Percentiles rank a stretch among this genome's conserved stretches.
Conservation (phyloP, 2,113 vertebrate species). For the Monopterus albus region DNA sequence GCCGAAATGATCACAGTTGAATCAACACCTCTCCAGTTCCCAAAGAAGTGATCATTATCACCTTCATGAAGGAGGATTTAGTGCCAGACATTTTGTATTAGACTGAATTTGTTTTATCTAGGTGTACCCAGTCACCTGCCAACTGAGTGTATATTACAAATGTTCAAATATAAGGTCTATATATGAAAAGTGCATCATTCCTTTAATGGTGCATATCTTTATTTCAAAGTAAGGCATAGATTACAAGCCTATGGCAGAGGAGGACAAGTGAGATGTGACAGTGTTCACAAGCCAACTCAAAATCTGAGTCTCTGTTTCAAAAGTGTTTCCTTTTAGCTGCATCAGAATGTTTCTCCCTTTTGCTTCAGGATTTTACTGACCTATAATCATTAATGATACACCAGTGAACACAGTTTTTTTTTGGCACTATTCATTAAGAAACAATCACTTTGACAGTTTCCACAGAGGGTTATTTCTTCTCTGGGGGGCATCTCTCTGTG, state of each 20-base stretch:
- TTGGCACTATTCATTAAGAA: constrained; percentile 74
- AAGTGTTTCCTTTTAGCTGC: constrained; percentile 60
- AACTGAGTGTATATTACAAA: constrained; percentile 13
- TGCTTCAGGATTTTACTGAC: constrained; percentile 38
- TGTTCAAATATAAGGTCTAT: background rate
- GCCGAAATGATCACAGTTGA: too few species aligned
- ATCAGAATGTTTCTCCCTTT: constrained; percentile 34
- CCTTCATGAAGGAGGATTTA: too few species aligned
- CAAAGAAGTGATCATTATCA: too few species aligned
- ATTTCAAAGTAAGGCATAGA: constrained; percentile 7
- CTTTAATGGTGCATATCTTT: constrained; percentile 6
- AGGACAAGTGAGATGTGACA: constrained; percentile 10
- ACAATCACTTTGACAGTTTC: constrained; percentile 64
- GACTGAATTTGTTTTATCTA: too few species aligned
- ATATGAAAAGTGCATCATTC: constrained; percentile 1
- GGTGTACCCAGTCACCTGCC: too few species aligned
- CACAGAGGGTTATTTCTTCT: constrained; percentile 55
- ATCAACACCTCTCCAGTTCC: too few species aligned
- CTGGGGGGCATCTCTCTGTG: constrained; percentile 31
- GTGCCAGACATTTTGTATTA: too few species aligned
- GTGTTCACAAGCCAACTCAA: constrained; percentile 38
- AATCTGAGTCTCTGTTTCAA: constrained; percentile 39
- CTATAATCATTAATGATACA: constrained; percentile 58
- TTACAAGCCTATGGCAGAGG: constrained; percentile 11
- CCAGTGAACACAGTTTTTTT: constrained; percentile 57